Evolutionary conservation across 2,797 vertebrate genomes (phyloP), one percentile per base, ranked within the genome.

Genomic region (Nothura maculosa): DNA sequence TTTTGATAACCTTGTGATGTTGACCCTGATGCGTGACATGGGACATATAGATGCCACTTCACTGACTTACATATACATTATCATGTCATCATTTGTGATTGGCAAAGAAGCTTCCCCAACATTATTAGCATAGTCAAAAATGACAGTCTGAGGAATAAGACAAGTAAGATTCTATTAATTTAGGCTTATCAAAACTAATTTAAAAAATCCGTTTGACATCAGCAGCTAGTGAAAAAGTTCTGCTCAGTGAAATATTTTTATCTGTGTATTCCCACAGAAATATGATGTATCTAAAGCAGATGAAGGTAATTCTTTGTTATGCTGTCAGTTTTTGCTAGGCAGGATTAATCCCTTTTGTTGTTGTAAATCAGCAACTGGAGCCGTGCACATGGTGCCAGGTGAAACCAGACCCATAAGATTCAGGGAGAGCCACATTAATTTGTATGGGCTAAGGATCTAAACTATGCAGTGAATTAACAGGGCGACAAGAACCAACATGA

Each of bases 261-360:
- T 32, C 27, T 69, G 22, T 15, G 18, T 17, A 76, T 62, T 81
- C 87, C 63, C 47, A 76, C 38, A 70, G 22, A 84, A 84, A 63
- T 10, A 81, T 2, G 0, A 78, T 1, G 0, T 24, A 12, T 32
- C 52, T 81, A 67, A 6, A 32, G 48, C 1, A n/a, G 48, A 16
- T 15, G 9, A 69, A 76, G 17, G 38, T 8, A 40, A 34, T 69
- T 68, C 58, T 12, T 69, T 58, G 73, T 34, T 93, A 25, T 90
- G 47, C 27, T 28, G 50, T 62, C 30, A 2, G 7, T 61, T 73
- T 34, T 66, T 61, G 19, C 66, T 54, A 0, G 0, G 4, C 47
- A 77, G 68, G 54, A 57, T 80, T 43, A 85, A 55, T n/a, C 8
- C 13, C 16, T 10, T 76, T 22, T 25, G 4, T 52, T 54, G 32